A percentile compares a stretch with the other conserved stretches of the same genome.
Evolutionary conservation across 2,113 vertebrate species (phyloP).

Genomic region (Propithecus coquereli): DNA sequence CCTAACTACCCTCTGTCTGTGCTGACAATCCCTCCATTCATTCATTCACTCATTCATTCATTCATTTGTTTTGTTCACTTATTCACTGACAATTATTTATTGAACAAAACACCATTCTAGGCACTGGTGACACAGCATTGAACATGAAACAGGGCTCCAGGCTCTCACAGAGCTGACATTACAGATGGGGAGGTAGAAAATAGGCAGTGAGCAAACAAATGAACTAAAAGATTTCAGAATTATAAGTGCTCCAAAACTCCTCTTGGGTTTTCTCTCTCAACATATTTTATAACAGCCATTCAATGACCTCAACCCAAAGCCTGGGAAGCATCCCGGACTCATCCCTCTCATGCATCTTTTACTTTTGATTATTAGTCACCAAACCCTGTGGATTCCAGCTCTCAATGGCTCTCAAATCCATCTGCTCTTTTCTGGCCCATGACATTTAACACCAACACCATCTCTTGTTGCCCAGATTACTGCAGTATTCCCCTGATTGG

Average conservation of each 20-base stretch:
- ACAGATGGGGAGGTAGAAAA: not conserved
- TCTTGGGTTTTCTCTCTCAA: not conserved
- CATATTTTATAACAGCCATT: not conserved
- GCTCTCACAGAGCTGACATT: not conserved
- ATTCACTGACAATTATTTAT: not conserved
- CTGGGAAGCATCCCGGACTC: not conserved
- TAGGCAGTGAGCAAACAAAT: not conserved
- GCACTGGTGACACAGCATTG: not conserved
- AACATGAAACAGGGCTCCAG: not conserved
- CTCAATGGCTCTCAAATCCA: not conserved
- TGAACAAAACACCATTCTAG: not conserved
- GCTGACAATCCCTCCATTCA: not conserved
- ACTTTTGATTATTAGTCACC: not conserved
- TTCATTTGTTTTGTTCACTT: not conserved
- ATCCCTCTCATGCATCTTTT: not conserved
- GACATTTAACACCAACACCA: not conserved
- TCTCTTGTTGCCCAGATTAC: not conserved
- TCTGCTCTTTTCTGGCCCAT: not conserved
- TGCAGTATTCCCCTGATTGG: not conserved
- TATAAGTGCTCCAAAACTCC: not conserved
- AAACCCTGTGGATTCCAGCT: not conserved
- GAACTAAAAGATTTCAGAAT: not conserved
- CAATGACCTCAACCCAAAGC: not conserved
- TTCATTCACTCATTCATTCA: not conserved
- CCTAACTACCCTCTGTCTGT: not conserved